Base-by-base conservation (phyloP, 2,797 vertebrate species). In the Tapirus indicus region DNA sequence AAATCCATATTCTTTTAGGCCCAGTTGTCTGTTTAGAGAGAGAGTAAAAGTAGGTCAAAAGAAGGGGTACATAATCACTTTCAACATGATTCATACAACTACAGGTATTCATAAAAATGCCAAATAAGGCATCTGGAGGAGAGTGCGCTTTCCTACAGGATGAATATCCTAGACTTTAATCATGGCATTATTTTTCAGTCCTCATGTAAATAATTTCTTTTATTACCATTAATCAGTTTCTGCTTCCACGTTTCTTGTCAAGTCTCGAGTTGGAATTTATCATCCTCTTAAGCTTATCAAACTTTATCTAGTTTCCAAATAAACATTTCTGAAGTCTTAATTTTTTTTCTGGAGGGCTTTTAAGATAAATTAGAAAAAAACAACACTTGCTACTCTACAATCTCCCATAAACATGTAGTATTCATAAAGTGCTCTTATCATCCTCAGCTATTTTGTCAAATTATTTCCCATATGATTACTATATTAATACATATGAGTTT, bases 381-480 rank as follows among this genome's bases (percentile, higher is more conserved):
- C 17, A 86, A 29, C 4, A 32, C 7, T 74, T 85, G 85, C 49
- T 88, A 62, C 14, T 72, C 23, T 32, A 52, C 35, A 52, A 7
- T 77, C 16, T 92, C 11, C 38, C 9, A 11, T 75, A 64, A 92
- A 77, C 1, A 7, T 80, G 38, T 23, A 77, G 29, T 64, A 66
- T 4, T 71, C 25, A 56, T 38, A 77, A 91, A 93, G 58, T 77
- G 7, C 11, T 74, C 44, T 79, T 71, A 11, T 47, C 6, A 29
- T 6, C 29, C 4, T 84, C 17, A 95, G 69, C 35, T 80, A 41
- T 93, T 93, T 91, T 88, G 29, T 91, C n/a, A 84, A 71, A 29
- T 80, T 64, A 91, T 84, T 91, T 93, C 27, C 21, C 41, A 20
- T 79, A 21, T 88, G 52, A 38, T 92, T 83, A 21, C 17, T 64